phyloP scores from a whole-genome alignment of 2,797 vertebrate genomes.

The Sphenodon punctatus region DNA sequence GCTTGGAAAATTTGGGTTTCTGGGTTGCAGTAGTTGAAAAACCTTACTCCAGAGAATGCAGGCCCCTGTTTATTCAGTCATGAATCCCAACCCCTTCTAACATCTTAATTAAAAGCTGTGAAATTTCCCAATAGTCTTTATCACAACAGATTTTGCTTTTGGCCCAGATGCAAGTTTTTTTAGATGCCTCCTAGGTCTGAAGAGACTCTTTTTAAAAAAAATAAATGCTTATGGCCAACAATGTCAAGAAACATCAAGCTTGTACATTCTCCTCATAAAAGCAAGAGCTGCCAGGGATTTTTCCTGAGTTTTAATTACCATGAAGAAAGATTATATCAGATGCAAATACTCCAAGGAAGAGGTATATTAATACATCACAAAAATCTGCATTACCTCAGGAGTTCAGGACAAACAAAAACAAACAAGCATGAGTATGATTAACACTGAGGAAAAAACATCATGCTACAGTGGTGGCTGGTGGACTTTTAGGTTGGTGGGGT shows the following conservation, averaged over 20 bases:
- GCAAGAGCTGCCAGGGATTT: background rate
- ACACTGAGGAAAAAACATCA: background rate
- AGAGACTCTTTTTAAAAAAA: too few relatives aligned
- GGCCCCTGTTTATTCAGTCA: background rate
- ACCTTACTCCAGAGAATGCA: too few relatives aligned
- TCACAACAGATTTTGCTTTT: background rate
- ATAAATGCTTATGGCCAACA: background rate
- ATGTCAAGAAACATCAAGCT: background rate
- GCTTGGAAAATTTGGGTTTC: background rate
- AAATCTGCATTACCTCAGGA: background rate
- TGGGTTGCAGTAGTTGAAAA: too few relatives aligned
- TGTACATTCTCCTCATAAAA: background rate
- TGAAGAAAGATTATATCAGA: background rate
- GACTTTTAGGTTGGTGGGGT: too few relatives aligned
- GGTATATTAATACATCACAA: too few relatives aligned
- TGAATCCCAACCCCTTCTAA: background rate
- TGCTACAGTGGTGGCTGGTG: too few relatives aligned
- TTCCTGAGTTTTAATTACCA: background rate
- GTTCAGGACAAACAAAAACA: background rate
- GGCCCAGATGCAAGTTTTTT: background rate
- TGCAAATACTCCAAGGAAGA: too few relatives aligned
- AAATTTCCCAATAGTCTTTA: background rate
- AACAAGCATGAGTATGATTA: background rate
- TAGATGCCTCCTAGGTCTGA: background rate
- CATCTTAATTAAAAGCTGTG: background rate